Evolutionary conservation across 1,140 invertebrate genomes (phyloP).

Genomic region (Diabrotica undecimpunctata): DNA sequence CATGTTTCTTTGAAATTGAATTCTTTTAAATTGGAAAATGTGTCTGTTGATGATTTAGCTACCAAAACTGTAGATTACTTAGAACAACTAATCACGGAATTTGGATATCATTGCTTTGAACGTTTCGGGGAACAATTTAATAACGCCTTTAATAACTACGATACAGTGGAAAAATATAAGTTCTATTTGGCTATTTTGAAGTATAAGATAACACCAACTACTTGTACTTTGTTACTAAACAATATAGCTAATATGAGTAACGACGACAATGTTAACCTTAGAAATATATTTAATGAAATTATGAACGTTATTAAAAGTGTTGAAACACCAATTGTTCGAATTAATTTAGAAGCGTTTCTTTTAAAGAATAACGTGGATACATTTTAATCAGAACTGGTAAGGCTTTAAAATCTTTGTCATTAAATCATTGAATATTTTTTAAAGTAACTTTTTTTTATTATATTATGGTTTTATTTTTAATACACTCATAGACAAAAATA

Average conservation of each 20-base stretch:
- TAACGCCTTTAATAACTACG: too few relatives aligned
- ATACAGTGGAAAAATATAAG: neutral
- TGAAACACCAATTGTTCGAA: neutral
- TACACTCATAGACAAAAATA: too few relatives aligned
- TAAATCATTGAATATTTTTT: too few relatives aligned
- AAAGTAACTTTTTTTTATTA: too few relatives aligned
- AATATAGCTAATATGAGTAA: neutral
- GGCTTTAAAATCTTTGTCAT: too few relatives aligned
- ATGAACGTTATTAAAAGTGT: neutral
- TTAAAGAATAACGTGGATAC: too few relatives aligned
- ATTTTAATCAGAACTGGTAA: too few relatives aligned
- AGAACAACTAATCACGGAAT: conserved; percentile 2
- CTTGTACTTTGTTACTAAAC: conserved; percentile 4
- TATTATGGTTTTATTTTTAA: too few relatives aligned
- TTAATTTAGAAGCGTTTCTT: neutral
- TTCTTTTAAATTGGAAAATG: neutral
- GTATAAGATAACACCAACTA: neutral
- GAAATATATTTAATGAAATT: neutral
- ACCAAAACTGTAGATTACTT: conserved; percentile 1
- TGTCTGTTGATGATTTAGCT: neutral
- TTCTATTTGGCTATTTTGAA: conserved; percentile 6
- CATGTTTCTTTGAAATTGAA: neutral
- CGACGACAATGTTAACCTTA: neutral
- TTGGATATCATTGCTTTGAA: neutral
- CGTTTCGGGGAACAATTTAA: conserved; percentile 2